Percentiles rank a stretch among this genome's conserved stretches.
Evolutionary conservation across 2,888 invertebrate genomes (phyloP).

Genomic region (Gryllus longicercus): DNA sequence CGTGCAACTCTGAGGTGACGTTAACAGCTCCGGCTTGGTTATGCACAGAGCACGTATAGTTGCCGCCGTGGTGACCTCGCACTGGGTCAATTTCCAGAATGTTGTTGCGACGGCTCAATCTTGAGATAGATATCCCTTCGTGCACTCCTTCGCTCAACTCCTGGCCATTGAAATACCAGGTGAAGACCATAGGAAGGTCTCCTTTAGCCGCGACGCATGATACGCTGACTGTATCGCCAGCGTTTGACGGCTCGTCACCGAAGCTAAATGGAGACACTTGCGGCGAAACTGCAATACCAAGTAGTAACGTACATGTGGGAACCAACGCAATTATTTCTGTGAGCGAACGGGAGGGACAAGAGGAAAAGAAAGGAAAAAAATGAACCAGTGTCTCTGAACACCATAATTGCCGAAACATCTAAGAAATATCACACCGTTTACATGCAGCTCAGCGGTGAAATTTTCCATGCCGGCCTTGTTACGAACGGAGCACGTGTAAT

Average conservation of each 20-base stretch:
- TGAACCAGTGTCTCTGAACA: no score
- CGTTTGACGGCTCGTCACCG: constrained; percentile 40
- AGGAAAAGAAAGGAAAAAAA: no score
- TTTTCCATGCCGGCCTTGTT: constrained; percentile 66
- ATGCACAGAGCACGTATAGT: constrained; percentile 60
- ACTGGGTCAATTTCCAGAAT: constrained; percentile 55
- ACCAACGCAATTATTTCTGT: background rate
- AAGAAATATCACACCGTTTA: constrained; percentile 58
- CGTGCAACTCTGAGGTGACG: constrained; percentile 66
- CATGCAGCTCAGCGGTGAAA: constrained; percentile 62
- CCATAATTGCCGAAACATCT: no score
- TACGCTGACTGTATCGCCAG: constrained; percentile 43
- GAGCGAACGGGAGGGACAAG: no score
- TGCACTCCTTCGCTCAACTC: constrained; percentile 40
- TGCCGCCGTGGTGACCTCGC: constrained; percentile 52
- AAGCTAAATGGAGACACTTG: constrained; percentile 40
- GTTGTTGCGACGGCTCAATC: constrained; percentile 46
- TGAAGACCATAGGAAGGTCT: constrained; percentile 42
- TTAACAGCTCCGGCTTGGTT: constrained; percentile 69
- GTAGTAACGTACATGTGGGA: constrained; percentile 23
- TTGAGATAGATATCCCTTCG: background rate
- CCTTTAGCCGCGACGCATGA: constrained; percentile 43
- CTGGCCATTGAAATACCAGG: constrained; percentile 42
- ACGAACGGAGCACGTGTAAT: constrained; percentile 67
- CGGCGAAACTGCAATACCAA: constrained; percentile 39